A percentile compares a stretch with the other conserved stretches of the same genome.
These are phyloP conservation scores for Lottia gigantea DNA, from an alignment of 2,888 invertebrate genomes.

Conservation along the genomic window DNA sequence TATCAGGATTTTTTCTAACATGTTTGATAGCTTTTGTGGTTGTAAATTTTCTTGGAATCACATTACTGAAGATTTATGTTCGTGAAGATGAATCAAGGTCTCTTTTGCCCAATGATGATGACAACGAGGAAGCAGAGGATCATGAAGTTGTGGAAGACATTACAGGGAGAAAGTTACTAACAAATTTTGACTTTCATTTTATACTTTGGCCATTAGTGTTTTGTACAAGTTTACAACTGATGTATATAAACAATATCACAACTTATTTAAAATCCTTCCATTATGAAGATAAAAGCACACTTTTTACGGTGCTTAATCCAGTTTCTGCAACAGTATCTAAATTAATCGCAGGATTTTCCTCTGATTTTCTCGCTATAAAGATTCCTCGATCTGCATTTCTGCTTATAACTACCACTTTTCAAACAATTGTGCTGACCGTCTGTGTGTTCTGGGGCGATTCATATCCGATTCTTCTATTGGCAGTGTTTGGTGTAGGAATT, in stretches of 20 bases:
- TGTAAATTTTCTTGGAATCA: constrained; percentile 21
- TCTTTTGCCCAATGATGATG: background rate
- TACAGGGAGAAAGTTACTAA: constrained; percentile 42
- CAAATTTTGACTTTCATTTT: constrained; percentile 48
- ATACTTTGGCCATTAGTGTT: constrained; percentile 49
- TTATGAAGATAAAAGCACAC: constrained; percentile 43
- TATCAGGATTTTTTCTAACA: constrained; percentile 24
- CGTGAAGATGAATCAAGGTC: background rate
- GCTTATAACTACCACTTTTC: constrained; percentile 40
- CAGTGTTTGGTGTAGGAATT: constrained; percentile 44
- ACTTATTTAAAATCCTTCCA: constrained; percentile 50
- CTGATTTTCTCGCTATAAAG: constrained; percentile 43
- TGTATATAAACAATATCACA: constrained; percentile 49
- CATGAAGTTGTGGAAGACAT: constrained; percentile 29
- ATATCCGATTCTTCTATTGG: constrained; percentile 39
- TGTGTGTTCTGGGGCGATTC: constrained; percentile 46
- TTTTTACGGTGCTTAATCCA: constrained; percentile 48
- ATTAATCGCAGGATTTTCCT: constrained; percentile 45
- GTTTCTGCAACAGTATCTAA: constrained; percentile 47
- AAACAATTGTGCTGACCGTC: constrained; percentile 40
- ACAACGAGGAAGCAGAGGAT: background rate
- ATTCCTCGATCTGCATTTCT: constrained; percentile 46
- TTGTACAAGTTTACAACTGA: constrained; percentile 50
- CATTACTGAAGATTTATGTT: constrained; percentile 17
- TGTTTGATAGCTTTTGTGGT: constrained; percentile 19